Percentiles rank a stretch among this genome's conserved stretches.
Evolutionary conservation across 1,140 invertebrate species (phyloP).

Genomic region (Drosophila dunni): DNA sequence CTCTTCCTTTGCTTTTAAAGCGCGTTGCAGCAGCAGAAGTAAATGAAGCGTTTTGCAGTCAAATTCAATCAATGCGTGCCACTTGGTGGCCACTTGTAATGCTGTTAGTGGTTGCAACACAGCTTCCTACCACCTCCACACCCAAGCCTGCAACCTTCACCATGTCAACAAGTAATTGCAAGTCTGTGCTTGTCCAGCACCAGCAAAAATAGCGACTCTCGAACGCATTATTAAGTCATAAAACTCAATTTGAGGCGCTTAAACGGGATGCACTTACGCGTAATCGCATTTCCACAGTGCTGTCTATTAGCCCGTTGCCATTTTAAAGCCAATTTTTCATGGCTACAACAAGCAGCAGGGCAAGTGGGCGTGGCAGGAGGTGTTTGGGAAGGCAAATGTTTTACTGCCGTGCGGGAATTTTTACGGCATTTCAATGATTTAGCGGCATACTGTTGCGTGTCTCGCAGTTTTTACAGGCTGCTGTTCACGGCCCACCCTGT

Average conservation of each 20-base stretch:
- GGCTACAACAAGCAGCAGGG: constrained; percentile 10
- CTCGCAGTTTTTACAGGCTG: not conserved
- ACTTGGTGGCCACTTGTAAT: constrained; percentile 69
- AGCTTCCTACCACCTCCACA: not conserved
- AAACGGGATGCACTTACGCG: constrained; percentile 67
- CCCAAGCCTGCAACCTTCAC: no score
- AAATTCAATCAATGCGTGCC: constrained; percentile 78
- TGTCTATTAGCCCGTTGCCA: constrained; percentile 57
- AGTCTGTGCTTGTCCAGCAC: not conserved
- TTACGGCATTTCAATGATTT: constrained; percentile 61
- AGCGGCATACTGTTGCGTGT: constrained; percentile 76
- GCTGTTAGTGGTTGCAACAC: constrained; percentile 57
- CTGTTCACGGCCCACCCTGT: not conserved
- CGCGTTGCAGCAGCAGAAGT: not conserved
- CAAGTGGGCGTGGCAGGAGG: not conserved
- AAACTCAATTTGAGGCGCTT: constrained; percentile 75
- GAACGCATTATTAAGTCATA: constrained; percentile 70
- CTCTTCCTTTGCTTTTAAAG: no score
- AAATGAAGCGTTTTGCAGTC: constrained; percentile 37
- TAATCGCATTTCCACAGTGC: constrained; percentile 47
- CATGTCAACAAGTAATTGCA: constrained; percentile 25
- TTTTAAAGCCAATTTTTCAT: constrained; percentile 51
- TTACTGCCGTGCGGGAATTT: constrained; percentile 50
- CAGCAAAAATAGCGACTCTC: not conserved
- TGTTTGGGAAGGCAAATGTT: constrained; percentile 35